A percentile compares a stretch with the other conserved stretches of the same genome.
Conservation (phyloP, 2,113 vertebrate genomes). For the Lonchura striata region DNA sequence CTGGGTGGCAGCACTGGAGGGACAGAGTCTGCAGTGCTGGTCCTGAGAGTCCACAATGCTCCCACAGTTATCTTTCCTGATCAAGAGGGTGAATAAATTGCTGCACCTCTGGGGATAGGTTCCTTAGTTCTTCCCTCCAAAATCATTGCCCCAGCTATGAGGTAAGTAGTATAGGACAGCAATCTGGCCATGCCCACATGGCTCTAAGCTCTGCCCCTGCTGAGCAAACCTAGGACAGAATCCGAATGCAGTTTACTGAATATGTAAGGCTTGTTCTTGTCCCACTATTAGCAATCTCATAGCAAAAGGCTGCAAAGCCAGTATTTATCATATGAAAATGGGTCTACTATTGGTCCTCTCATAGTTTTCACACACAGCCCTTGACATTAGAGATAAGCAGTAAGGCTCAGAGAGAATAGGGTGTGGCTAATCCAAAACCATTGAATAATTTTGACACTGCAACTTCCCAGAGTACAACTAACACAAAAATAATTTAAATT, state of each 20-base stretch:
- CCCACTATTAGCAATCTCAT: not conserved
- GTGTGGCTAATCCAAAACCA: not conserved
- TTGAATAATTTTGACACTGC: not conserved
- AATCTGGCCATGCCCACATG: rapidly evolving
- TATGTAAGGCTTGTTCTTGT: not conserved
- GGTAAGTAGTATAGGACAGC: not conserved
- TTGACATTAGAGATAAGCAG: not conserved
- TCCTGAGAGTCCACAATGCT: not conserved
- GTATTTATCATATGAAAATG: not conserved
- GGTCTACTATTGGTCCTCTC: not conserved
- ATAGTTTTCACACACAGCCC: not conserved
- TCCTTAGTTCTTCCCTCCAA: not conserved
- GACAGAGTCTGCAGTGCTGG: not conserved
- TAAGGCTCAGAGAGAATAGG: not conserved
- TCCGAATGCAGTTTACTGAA: not conserved
- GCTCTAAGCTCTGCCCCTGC: rapidly evolving
- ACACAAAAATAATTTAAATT: not conserved
- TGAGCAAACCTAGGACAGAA: not conserved
- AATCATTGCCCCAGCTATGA: not conserved
- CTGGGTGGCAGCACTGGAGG: not conserved
- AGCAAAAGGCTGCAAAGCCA: not conserved
- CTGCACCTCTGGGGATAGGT: not conserved
- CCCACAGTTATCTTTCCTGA: not conserved
- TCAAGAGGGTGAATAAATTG: rapidly evolving
- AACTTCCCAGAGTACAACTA: not conserved